Evolutionary conservation across 2,797 vertebrate genomes (phyloP), one percentile per base, ranked within the genome.

Genomic region (Cossypha heuglini): DNA sequence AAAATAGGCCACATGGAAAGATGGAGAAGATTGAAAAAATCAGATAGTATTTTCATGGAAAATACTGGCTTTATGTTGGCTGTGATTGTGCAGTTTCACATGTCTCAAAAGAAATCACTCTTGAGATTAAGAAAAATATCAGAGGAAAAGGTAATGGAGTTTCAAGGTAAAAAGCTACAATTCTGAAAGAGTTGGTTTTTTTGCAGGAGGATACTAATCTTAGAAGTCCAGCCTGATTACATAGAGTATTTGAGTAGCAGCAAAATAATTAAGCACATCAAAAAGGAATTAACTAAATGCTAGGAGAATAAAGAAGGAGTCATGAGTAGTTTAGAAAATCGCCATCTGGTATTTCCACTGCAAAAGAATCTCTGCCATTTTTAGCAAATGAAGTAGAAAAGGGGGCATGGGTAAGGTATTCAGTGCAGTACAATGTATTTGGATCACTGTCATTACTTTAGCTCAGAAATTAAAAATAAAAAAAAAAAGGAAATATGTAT

Each of bases 31-130:
- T 52, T 86, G 62, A 63, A 88, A 74, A 88, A 72, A 78, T 55
- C 40, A 59, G 61, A 68, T 11, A 81, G 31, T 28, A 57, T 93
- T 93, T 95, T 79, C 40, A 33, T 51, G 69, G 63, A 31, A 86
- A 67, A 58, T n/a, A n/a, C 67, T 86, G 40, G 38, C 29, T 90
- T 80, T 86, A 28, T 42, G 49, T 45, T 57, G 37, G 11, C 74
- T 76, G 22, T 45, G 77, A 48, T 74, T 88, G 73, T 71, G 45
- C 42, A 57, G 69, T 72, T 90, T 63, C 12, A 1, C 35, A 14
- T 21, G 37, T 86, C 93, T 88, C 87, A 86, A 77, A 82, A 93
- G 87, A 93, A 95, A 83, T 83, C 49, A 77, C 38, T 94, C 75
- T 42, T 25, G 35, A 83, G 64, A 38, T 74, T 88, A 80, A 91